Percentiles rank a stretch among this genome's conserved stretches.
Conservation (phyloP, 2,888 invertebrate genomes). For the Tinea semifulvella region DNA sequence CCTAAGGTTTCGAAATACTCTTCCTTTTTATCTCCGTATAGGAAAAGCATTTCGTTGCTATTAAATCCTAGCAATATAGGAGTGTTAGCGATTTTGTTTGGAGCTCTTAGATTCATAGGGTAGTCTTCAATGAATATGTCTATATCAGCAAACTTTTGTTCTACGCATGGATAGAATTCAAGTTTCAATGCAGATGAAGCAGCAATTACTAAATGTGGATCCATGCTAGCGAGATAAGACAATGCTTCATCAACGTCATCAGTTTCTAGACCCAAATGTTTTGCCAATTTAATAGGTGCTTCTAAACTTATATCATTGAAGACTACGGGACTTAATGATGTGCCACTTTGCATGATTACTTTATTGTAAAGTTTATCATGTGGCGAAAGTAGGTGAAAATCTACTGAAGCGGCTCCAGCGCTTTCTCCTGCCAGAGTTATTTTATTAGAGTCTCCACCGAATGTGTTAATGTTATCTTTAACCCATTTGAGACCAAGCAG, state of each 20-base stretch:
- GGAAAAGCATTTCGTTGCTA: conserved; percentile 27
- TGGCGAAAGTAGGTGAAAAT: conserved; percentile 43
- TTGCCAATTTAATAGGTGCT: conserved; percentile 41
- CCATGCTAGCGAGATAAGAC: conserved; percentile 28
- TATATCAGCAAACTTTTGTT: conserved; percentile 29
- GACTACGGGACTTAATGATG: conserved; percentile 42
- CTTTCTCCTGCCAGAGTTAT: conserved; percentile 41
- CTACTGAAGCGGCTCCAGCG: conserved; percentile 33
- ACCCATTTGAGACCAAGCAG: conserved; percentile 36
- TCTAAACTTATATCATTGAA: conserved; percentile 39
- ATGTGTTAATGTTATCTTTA: conserved; percentile 35
- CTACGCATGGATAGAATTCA: conserved; percentile 28
- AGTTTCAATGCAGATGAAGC: conserved; percentile 12
- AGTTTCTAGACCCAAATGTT: conserved; percentile 41
- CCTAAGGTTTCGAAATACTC: conserved; percentile 8
- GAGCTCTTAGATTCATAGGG: conserved; percentile 23
- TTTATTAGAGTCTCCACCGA: conserved; percentile 35
- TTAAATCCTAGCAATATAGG: conserved; percentile 36
- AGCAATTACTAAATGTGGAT: conserved; percentile 12
- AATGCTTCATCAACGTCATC: conserved; percentile 40
- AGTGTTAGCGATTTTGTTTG: conserved; percentile 26
- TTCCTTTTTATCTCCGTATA: neutral
- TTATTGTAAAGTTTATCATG: conserved; percentile 48
- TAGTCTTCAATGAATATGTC: conserved; percentile 30
- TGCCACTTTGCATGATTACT: conserved; percentile 49